A percentile compares a stretch with the other conserved stretches of the same genome.
Conservation (phyloP, 2,113 vertebrate species). For the Sterna hirundo region DNA sequence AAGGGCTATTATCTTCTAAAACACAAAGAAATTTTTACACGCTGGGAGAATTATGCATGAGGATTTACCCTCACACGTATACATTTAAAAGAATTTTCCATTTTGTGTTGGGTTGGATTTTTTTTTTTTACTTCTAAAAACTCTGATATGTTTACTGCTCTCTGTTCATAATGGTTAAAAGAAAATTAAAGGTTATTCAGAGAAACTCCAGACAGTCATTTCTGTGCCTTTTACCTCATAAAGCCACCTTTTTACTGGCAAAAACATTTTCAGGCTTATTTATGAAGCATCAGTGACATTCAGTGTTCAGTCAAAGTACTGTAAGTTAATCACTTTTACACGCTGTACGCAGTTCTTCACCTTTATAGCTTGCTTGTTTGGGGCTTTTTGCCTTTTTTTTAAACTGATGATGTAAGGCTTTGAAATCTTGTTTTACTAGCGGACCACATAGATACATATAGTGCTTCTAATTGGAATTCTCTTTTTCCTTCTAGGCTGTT, state of each 20-base stretch:
- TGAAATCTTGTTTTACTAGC: neutral
- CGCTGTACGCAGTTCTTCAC: neutral
- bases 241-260: neutral
- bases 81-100: conserved; percentile 18
- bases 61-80: conserved; percentile 23
- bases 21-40: conserved; percentile 21
- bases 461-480: neutral
- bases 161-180: neutral
- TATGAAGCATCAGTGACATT: conserved; percentile 26
- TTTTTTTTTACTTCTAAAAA: neutral
- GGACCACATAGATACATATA: neutral
- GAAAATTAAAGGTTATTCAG: conserved; percentile 3
- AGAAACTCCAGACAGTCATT: neutral
- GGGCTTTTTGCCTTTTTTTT: neutral
- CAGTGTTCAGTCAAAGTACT: conserved; percentile 9
- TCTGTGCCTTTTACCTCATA: neutral
- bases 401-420: neutral
- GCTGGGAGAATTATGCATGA: neutral
- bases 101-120: neutral
- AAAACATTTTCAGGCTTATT: neutral
- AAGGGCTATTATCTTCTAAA: conserved; percentile 32
- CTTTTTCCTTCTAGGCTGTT: conserved; percentile 73
- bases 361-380: neutral
- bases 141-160: neutral
- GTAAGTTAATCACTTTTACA: neutral